phyloP scores from a whole-genome alignment of 2,888 invertebrate species.

The Mayetiola destructor region DNA sequence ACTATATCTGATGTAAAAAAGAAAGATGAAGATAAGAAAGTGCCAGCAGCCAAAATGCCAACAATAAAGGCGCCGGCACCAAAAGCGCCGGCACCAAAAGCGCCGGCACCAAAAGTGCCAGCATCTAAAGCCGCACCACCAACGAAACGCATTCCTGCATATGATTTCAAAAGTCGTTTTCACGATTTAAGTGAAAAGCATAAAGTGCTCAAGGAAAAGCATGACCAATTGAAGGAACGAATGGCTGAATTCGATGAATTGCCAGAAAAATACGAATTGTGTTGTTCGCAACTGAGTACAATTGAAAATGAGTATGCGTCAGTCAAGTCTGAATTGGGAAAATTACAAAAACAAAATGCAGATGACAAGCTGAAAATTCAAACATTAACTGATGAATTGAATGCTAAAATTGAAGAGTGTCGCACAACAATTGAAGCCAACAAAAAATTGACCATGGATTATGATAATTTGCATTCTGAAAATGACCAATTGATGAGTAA shows the following conservation, averaged over 20 bases:
- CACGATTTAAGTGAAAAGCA: slow-evolving; percentile 46
- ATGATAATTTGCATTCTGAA: not conserved
- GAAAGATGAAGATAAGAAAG: too few species aligned
- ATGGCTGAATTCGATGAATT: slow-evolving; percentile 38
- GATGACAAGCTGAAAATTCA: not conserved
- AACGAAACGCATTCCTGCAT: slow-evolving; percentile 44
- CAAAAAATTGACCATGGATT: not conserved
- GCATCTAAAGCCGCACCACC: slow-evolving; percentile 22
- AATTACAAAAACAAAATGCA: not conserved
- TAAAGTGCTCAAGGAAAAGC: slow-evolving; percentile 39
- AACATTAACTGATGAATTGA: not conserved
- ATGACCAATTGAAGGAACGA: slow-evolving; percentile 38
- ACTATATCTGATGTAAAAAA: not conserved
- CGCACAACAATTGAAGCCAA: not conserved
- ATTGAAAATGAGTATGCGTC: slow-evolving; percentile 24
- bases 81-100: not conserved
- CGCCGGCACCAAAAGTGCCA: not conserved
- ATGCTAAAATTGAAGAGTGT: slow-evolving; percentile 1
- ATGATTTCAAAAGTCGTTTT: slow-evolving; percentile 51
- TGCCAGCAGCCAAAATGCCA: not conserved
- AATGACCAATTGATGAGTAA: slow-evolving; percentile 21
- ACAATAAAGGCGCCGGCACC: not conserved
- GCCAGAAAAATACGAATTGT: slow-evolving; percentile 39
- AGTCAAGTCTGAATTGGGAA: slow-evolving; percentile 16
- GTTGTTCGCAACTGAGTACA: not conserved